A percentile compares a stretch with the other conserved stretches of the same genome.
These are phyloP conservation scores for Anoplophora glabripennis DNA, from an alignment of 1,140 invertebrate species.

Conservation along the genomic window DNA sequence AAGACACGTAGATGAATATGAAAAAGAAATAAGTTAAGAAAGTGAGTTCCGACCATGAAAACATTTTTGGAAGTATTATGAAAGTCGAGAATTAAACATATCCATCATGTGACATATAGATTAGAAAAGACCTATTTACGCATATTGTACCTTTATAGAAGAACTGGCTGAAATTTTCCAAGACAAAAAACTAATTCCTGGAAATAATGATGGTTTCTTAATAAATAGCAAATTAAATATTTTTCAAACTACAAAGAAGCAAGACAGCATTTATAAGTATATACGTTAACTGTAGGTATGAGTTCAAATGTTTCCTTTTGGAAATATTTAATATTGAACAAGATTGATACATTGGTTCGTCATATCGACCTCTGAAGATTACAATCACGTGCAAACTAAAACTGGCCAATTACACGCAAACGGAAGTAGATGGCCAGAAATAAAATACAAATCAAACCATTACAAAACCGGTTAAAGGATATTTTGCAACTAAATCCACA, in stretches of 20 bases:
- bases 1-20: not conserved
- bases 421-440: not conserved
- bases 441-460: conserved; percentile 2
- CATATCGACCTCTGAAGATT: not conserved
- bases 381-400: not conserved
- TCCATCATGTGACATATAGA: no score
- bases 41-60: not conserved
- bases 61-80: not conserved
- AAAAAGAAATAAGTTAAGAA: not conserved
- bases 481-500: not conserved
- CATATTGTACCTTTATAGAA: not conserved
- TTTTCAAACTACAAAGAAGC: conserved; percentile 8
- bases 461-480: conserved; percentile 2
- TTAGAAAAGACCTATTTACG: no score
- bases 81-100: not conserved
- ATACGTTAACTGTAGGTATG: conserved; percentile 5
- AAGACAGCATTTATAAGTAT: not conserved
- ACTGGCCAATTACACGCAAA: not conserved
- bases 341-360: no score
- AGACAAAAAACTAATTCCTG: not conserved
- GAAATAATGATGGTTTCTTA: not conserved
- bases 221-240: conserved; percentile 6
- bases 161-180: not conserved
- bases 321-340: not conserved
- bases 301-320: conserved; percentile 6